phyloP scores from a whole-genome alignment of 2,888 invertebrate species.

The Clanis bilineata region DNA sequence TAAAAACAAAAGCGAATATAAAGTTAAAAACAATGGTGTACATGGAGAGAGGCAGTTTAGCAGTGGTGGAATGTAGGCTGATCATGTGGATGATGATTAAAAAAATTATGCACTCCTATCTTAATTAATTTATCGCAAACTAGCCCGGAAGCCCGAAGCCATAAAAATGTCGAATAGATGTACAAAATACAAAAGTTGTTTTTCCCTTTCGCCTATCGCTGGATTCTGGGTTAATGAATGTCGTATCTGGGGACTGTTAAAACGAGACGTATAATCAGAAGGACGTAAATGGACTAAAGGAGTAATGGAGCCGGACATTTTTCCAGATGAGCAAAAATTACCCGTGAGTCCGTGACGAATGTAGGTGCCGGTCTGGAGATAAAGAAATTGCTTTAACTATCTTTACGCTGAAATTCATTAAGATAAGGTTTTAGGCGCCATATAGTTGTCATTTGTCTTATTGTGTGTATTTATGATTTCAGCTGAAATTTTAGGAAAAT shows the following conservation, averaged over 20 bases:
- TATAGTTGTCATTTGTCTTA: not conserved
- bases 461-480: too few relatives aligned
- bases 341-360: constrained; percentile 15
- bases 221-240: constrained; percentile 18
- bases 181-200: not conserved
- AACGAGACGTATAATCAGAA: constrained; percentile 17
- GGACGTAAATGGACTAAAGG: constrained; percentile 29
- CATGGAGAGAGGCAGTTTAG: too few relatives aligned
- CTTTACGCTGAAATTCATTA: not conserved
- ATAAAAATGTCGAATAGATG: not conserved
- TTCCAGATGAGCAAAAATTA: constrained; percentile 22
- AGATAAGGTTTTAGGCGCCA: not conserved
- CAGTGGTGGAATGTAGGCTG: too few relatives aligned
- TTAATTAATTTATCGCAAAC: too few relatives aligned
- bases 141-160: too few relatives aligned
- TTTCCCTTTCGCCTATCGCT: constrained; percentile 3
- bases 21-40: too few relatives aligned
- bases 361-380: not conserved
- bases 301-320: constrained; percentile 31
- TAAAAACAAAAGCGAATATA: too few relatives aligned
- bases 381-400: constrained; percentile 7
- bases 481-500: too few relatives aligned
- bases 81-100: too few relatives aligned
- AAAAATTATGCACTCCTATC: too few relatives aligned
- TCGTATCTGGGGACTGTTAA: constrained; percentile 16